phyloP scores from a whole-genome alignment of 2,888 invertebrate genomes.

The Phymatocera aterrima region DNA sequence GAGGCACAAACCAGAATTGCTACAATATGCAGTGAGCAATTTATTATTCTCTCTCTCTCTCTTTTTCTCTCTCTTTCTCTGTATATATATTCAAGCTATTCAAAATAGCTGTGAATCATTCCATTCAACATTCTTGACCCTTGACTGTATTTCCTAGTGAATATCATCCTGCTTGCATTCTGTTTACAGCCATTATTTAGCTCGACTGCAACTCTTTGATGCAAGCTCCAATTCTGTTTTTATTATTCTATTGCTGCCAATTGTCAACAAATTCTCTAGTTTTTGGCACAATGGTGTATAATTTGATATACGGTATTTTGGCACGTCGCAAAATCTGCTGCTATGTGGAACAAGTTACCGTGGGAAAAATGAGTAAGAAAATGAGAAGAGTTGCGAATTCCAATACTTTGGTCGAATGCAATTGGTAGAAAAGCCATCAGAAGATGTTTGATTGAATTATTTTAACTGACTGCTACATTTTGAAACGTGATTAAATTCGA shows the following conservation, averaged over 20 bases:
- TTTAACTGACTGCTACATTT: background rate
- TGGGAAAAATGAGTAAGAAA: background rate
- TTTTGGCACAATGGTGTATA: background rate
- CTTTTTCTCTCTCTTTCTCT: no score
- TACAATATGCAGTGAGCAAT: background rate
- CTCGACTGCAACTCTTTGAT: no score
- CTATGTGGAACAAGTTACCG: background rate
- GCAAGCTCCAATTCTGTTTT: background rate
- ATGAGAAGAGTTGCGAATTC: background rate
- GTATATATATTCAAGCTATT: background rate
- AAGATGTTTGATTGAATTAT: background rate
- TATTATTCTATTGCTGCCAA: background rate
- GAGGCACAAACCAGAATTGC: background rate
- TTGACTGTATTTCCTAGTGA: conserved; percentile 1
- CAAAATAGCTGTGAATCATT: background rate
- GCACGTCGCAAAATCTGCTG: background rate
- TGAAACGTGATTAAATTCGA: background rate
- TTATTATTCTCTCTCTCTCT: background rate
- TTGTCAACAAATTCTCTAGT: no score
- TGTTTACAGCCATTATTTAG: background rate
- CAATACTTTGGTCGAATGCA: no score
- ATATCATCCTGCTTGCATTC: background rate
- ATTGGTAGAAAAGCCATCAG: no score
- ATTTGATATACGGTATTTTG: background rate
- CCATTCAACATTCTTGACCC: background rate